phyloP scores from a whole-genome alignment of 2,113 vertebrate species.

The Megaceryle torquata region DNA sequence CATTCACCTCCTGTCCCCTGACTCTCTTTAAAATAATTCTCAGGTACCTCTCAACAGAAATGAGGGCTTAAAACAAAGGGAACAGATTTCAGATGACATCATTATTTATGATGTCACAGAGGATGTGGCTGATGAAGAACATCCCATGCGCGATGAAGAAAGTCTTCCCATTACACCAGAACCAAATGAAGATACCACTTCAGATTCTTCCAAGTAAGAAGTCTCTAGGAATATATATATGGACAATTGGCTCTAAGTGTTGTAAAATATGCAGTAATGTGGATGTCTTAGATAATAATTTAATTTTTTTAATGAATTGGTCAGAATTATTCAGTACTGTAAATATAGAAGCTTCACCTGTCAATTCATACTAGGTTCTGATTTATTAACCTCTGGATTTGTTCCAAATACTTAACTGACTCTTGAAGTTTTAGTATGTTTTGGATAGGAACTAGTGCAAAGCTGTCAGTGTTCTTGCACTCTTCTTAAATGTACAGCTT shows the following conservation, averaged over 20 bases:
- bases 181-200: constrained; percentile 70
- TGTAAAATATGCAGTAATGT: background rate
- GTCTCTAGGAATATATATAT: background rate
- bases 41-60: constrained; percentile 77
- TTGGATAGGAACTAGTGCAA: background rate
- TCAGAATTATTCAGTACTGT: background rate
- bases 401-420: background rate
- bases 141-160: constrained; percentile 73
- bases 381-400: background rate
- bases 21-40: background rate
- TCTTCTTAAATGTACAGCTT: background rate
- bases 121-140: constrained; percentile 68
- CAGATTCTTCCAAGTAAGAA: constrained; percentile 78
- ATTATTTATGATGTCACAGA: constrained; percentile 91
- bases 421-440: background rate
- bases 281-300: background rate
- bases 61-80: constrained; percentile 79
- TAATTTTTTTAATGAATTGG: background rate
- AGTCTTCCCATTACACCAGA: constrained; percentile 73
- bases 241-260: background rate
- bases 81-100: constrained; percentile 88
- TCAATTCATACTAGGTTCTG: background rate
- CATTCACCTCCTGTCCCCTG: background rate
- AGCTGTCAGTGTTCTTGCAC: background rate
- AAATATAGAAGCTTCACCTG: background rate